Evolutionary conservation across 2,113 vertebrate species (phyloP).

Genomic region (Dicentrarchus labrax): DNA sequence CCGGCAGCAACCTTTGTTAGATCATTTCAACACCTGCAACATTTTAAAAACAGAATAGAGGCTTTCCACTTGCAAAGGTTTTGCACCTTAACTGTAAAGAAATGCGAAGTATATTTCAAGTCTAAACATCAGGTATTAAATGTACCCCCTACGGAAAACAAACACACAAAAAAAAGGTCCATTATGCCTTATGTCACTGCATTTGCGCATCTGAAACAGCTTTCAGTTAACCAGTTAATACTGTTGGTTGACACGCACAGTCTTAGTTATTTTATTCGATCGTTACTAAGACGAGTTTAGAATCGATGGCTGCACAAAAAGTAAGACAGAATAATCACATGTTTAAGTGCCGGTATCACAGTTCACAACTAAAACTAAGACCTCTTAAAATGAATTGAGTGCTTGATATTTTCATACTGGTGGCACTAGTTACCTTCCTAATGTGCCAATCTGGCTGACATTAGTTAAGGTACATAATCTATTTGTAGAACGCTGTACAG

Average conservation of each 20-base stretch:
- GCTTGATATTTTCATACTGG: background rate
- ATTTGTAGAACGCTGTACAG: background rate
- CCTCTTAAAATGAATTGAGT: background rate
- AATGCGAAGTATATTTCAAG: conserved; percentile 24
- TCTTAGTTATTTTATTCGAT: background rate
- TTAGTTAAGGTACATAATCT: background rate
- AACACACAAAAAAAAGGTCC: conserved; percentile 9
- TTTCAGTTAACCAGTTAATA: background rate
- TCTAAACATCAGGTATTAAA: conserved; percentile 23
- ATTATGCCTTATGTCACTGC: background rate
- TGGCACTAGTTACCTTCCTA: too few relatives aligned
- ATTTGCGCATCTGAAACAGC: background rate
- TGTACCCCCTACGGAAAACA: background rate
- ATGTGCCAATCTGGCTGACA: background rate
- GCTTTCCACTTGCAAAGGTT: conserved; percentile 53
- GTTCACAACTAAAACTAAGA: background rate
- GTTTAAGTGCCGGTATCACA: background rate
- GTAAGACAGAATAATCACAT: background rate
- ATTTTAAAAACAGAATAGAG: conserved; percentile 54
- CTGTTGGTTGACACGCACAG: background rate
- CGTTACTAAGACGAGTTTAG: background rate
- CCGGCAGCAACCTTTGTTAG: conserved; percentile 81
- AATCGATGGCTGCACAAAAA: too few relatives aligned
- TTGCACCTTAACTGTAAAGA: conserved; percentile 31
- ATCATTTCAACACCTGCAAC: conserved; percentile 79